These are phyloP conservation scores for Tragelaphus strepsiceros DNA, from an alignment of 2,113 vertebrate genomes.

Conservation along the genomic window DNA sequence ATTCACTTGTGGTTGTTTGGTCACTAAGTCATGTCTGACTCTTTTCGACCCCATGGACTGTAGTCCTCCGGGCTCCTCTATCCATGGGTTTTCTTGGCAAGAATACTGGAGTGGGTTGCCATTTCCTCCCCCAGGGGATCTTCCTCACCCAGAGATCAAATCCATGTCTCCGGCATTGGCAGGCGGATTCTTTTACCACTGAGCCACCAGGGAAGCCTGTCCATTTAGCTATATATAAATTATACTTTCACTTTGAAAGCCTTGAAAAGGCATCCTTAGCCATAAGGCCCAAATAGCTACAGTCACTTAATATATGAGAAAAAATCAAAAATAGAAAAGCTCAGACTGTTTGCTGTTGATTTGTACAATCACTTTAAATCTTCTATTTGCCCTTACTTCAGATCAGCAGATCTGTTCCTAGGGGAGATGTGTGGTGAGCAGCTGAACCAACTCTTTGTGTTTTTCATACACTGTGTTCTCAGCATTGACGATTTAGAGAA, in stretches of 20 bases:
- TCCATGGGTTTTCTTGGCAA: neutral
- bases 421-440: neutral
- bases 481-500: constrained; percentile 28
- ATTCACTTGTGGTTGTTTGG: neutral
- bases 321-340: neutral
- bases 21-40: neutral
- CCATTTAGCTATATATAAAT: neutral
- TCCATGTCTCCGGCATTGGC: neutral
- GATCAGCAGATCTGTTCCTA: constrained; percentile 19
- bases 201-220: neutral
- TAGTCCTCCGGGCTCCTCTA: neutral
- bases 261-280: neutral
- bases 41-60: neutral
- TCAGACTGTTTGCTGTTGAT: constrained; percentile 1
- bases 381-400: constrained; percentile 4
- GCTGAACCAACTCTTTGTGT: neutral
- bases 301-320: neutral
- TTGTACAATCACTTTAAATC: neutral
- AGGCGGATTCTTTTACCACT: neutral
- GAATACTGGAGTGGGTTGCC: neutral
- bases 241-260: neutral
- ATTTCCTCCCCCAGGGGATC: neutral
- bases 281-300: neutral
- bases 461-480: constrained; percentile 35
- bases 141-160: neutral